phyloP scores from a whole-genome alignment of 2,113 vertebrate species.

The Thryonomys swinderianus region DNA sequence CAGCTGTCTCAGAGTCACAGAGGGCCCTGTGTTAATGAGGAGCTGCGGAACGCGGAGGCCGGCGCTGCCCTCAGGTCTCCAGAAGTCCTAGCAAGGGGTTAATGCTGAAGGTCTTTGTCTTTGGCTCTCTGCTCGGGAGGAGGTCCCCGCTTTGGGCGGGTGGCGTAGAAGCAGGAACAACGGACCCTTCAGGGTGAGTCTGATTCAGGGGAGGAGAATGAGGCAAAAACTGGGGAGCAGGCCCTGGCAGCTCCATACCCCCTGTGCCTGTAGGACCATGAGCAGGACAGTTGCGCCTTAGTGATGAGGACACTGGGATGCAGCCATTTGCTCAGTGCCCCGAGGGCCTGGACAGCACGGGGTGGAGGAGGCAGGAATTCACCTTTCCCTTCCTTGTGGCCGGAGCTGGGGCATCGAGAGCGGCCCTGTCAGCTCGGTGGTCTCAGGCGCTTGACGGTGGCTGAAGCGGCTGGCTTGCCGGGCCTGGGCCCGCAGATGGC shows the following conservation, averaged over 20 bases:
- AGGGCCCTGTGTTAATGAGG: background rate
- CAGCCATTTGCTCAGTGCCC: background rate
- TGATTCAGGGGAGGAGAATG: background rate
- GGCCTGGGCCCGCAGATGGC: background rate
- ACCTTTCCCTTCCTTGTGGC: too few relatives aligned
- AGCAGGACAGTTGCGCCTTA: too few relatives aligned
- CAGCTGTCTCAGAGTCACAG: background rate
- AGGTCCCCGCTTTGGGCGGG: background rate
- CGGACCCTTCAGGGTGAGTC: background rate
- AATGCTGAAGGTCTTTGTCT: conserved; percentile 59
- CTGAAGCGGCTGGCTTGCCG: background rate
- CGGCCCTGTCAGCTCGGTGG: background rate
- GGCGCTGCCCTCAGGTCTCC: background rate
- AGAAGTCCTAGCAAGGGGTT: conserved; percentile 7
- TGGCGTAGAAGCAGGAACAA: background rate
- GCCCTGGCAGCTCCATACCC: too few relatives aligned
- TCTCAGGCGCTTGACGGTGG: background rate
- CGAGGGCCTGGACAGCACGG: background rate
- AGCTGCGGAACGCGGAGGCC: background rate
- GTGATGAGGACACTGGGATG: rapidly evolving
- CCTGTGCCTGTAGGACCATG: too few relatives aligned
- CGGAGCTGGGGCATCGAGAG: background rate
- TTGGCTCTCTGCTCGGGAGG: background rate
- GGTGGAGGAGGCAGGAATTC: background rate
- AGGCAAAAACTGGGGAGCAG: too few relatives aligned